Evolutionary conservation across 1,140 invertebrate species (phyloP), one percentile per base, ranked within the genome.

Genomic region (Microplitis demolitor): DNA sequence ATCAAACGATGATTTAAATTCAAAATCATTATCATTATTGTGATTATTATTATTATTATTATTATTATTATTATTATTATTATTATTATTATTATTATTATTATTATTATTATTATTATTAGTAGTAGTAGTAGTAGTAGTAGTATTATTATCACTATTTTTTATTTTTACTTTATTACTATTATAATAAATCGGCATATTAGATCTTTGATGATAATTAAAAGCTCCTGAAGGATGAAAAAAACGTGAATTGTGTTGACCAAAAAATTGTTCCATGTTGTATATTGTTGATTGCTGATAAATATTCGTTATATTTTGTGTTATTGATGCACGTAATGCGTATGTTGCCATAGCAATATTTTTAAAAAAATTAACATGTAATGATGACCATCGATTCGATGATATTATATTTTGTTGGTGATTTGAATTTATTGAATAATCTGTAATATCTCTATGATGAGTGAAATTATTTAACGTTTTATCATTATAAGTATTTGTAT

Each of bases 1-100:
- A 9, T 69, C 76, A 69, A 85, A 85, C 0, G 83, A 79, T 4
- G 82, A 71, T 31, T 74, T 71, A 77, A 80, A 78, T 33, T 71
- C 8, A 4, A 77, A 73, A 8, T 79, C 72, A 14, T 61, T 11
- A 33, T 72, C 24, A 3, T 70, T 58, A 39, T 4, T n/a, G 34
- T 3, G 0, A n/a, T 50, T 11, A 31, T 0, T 45, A 53, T 24
- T 24, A 24, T 24, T 35, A 8, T 54, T 35, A 33, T 35, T 13
- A n/a, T 3, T 0, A 35, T 68, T 54, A 9, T 13, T 13, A 13
- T 3, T n/a, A 14, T 14, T 14, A 6, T 31, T 51, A 8, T 39
- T 39, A 39, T 39, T 39, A 39, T 0, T 4, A 39, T 39, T 39
- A 39, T 39, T 39, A 39, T 4, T 39, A 39, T 39, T 39, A 39